Base-by-base conservation (phyloP, 2,113 vertebrate species). In the Hirundichthys speculiger region DNA sequence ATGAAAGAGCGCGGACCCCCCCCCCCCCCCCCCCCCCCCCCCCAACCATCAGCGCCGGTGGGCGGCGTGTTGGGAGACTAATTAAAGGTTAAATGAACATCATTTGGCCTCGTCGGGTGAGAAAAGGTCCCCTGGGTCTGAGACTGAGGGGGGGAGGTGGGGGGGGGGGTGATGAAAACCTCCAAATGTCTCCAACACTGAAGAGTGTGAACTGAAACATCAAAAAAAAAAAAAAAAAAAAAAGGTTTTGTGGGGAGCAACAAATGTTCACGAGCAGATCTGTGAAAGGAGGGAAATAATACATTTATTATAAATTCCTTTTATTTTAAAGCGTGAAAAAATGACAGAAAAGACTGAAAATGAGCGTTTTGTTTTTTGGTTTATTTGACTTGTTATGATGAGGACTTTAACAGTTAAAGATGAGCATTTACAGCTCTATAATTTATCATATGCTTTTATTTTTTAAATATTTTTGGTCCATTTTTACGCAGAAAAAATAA, bases 41-140 rank as follows among this genome's bases (percentile, higher is more conserved):
- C 41, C 59, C 18, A 59, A 45, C 70, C 50, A 46, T 39, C 81
- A 39, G 77, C 30, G 69, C 54, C 64, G 48, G 69, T 64, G 77
- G 74, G 79, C 56, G 69, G 81, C 55, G 71, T 49, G 63, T 51
- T 15, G n/a, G 70, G 55, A 84, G 73, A 69, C 79, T 88, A 81
- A 87, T 90, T 88, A 88, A 64, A 67, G 45, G 69, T 70, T 84
- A 80, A 90, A 88, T 86, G 85, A 40, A 86, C 69, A 48, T 79
- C 61, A 30, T 86, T 83, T 85, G 75, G 77, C 69, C 68, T 39
- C 13, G 54, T n/a, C 34, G 58, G 77, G 77, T 83, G 63, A 53
- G 50, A 80, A 74, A 62, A 62, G 5, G 53, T 59, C 73, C 66
- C 75, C 64, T 20, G 51, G 20, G 69, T 64, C 30, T 34, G 30